Percentiles rank a stretch among this genome's conserved stretches.
phyloP scores from a whole-genome alignment of 2,888 invertebrate genomes.

The Oxyscelio sp. region DNA sequence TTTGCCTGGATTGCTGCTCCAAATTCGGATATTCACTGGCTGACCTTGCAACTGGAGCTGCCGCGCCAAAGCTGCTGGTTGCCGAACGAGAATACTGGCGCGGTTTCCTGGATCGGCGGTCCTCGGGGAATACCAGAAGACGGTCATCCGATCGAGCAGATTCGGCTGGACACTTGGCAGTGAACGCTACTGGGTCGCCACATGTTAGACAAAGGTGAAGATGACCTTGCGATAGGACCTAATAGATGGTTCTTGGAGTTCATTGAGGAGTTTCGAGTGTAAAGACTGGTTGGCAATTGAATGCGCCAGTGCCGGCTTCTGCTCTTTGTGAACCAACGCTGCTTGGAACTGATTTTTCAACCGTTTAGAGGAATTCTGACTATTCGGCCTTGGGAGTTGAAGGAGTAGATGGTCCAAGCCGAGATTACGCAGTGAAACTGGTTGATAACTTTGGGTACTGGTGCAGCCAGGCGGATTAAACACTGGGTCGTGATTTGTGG shows the following conservation, averaged over 20 bases:
- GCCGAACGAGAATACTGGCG: neutral
- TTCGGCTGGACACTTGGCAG: neutral
- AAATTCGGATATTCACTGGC: neutral
- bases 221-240: neutral
- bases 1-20: neutral
- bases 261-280: neutral
- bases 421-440: neutral
- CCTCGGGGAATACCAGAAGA: neutral
- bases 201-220: neutral
- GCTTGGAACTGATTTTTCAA: neutral
- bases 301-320: neutral
- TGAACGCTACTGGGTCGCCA: conserved; percentile 1
- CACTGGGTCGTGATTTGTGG: neutral
- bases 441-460: neutral
- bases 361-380: neutral
- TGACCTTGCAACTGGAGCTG: neutral
- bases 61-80: neutral
- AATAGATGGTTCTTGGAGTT: neutral
- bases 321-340: neutral
- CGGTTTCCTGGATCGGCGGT: neutral
- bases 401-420: neutral
- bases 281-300: neutral
- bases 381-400: neutral
- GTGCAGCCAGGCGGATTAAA: neutral
- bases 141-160: neutral